Conservation (phyloP, 2,113 vertebrate genomes). For the Rhizomys pruinosus region DNA sequence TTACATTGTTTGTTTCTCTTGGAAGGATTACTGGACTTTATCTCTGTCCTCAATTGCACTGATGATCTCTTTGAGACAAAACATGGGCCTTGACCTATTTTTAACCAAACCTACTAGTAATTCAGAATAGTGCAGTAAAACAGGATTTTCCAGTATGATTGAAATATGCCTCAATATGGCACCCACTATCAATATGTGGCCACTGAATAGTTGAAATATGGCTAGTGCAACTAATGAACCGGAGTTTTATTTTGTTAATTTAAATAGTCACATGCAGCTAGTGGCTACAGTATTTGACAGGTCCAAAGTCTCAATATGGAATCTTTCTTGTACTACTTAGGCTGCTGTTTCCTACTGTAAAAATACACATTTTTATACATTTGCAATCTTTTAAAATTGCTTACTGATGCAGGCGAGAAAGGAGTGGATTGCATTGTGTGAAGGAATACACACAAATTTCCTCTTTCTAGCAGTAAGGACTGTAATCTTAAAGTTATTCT, state of each 20-base stretch:
- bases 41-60: neutral
- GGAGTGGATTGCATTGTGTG: neutral
- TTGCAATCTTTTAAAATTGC: neutral
- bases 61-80: neutral
- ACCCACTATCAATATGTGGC: neutral
- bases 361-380: neutral
- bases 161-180: neutral
- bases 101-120: neutral
- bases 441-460: neutral
- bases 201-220: neutral
- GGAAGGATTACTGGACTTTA: neutral
- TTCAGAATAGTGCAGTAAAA: neutral
- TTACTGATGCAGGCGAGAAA: neutral
- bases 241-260: slow-evolving; percentile 13
- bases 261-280: neutral
- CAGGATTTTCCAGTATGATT: neutral
- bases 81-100: neutral
- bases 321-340: neutral
- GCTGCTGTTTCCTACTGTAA: neutral
- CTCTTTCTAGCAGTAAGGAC: neutral
- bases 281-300: neutral
- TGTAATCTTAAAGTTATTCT: slow-evolving; percentile 1
- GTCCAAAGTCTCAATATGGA: neutral
- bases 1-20: neutral
- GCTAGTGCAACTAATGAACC: neutral